Conservation (phyloP, 2,888 invertebrate species). For the Gastrophysa polygoni region DNA sequence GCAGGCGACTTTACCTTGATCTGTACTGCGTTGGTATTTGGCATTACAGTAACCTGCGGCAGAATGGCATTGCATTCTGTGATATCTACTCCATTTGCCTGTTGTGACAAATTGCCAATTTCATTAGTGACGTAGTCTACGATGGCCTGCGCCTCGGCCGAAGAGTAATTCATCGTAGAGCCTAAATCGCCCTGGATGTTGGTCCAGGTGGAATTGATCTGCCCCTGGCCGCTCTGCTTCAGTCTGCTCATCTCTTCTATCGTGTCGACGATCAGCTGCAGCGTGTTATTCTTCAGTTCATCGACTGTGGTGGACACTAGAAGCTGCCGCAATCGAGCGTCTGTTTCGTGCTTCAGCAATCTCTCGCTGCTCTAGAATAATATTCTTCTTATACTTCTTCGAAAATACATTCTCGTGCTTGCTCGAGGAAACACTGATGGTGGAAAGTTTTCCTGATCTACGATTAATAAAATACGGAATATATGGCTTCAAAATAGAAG, state of each 20-base stretch:
- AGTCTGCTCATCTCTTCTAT: not conserved
- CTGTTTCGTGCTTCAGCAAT: not conserved
- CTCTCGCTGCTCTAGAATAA: not conserved
- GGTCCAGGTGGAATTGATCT: not conserved
- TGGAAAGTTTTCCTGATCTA: too few species aligned
- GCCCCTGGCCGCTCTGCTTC: not conserved
- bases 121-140: not conserved
- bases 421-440: too few species aligned
- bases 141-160: not conserved
- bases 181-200: not conserved
- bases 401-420: too few species aligned
- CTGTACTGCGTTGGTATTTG: not conserved
- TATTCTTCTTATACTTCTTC: too few species aligned
- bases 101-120: not conserved
- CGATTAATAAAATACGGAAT: too few species aligned
- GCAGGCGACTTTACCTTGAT: too few species aligned
- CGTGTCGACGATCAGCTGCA: not conserved
- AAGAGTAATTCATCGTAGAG: not conserved
- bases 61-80: too few species aligned
- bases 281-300: not conserved
- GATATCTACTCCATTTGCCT: not conserved
- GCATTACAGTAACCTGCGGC: too few species aligned
- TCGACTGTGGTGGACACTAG: not conserved
- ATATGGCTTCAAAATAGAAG: too few species aligned
- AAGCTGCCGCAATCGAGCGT: not conserved